Conservation (phyloP, 2,888 invertebrate species). For the Lamproptera curius region DNA sequence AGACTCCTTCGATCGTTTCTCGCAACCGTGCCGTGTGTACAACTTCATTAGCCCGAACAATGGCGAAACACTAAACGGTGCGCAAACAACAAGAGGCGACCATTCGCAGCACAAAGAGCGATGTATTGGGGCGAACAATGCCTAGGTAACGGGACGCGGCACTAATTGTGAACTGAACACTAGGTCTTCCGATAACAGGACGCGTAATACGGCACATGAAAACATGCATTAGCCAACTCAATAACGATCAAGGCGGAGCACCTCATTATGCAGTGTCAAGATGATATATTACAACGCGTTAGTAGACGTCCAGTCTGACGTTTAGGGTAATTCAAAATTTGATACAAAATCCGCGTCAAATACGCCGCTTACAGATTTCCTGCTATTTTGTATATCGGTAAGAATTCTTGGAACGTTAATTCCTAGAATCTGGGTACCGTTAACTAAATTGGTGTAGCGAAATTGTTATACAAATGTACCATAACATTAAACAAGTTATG, state of each 20-base stretch:
- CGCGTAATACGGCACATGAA: not conserved
- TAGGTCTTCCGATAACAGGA: conserved; percentile 23
- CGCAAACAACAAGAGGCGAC: conserved; percentile 61
- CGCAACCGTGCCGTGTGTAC: conserved; percentile 15
- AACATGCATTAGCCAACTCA: not conserved
- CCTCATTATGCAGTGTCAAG: conserved; percentile 1
- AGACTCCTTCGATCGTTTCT: too few species aligned
- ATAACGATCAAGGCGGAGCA: not conserved
- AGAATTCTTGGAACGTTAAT: too few species aligned
- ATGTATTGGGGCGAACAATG: conserved; percentile 66
- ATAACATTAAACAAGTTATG: too few species aligned
- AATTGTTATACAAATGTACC: too few species aligned
- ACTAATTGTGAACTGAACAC: conserved; percentile 68
- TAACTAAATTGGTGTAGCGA: too few species aligned
- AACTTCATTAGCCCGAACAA: conserved; percentile 41
- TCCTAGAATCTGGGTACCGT: too few species aligned
- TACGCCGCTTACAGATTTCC: too few species aligned
- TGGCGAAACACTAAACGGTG: conserved; percentile 46
- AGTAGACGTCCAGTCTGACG: not conserved
- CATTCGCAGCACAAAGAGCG: conserved; percentile 62
- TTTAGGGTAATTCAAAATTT: not conserved
- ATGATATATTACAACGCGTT: not conserved
- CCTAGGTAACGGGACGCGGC: conserved; percentile 65
- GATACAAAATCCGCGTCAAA: too few species aligned
- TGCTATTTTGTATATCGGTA: too few species aligned